Evolutionary conservation across 2,888 invertebrate species (phyloP), one percentile per base, ranked within the genome.

Genomic region (Lithophane socia): DNA sequence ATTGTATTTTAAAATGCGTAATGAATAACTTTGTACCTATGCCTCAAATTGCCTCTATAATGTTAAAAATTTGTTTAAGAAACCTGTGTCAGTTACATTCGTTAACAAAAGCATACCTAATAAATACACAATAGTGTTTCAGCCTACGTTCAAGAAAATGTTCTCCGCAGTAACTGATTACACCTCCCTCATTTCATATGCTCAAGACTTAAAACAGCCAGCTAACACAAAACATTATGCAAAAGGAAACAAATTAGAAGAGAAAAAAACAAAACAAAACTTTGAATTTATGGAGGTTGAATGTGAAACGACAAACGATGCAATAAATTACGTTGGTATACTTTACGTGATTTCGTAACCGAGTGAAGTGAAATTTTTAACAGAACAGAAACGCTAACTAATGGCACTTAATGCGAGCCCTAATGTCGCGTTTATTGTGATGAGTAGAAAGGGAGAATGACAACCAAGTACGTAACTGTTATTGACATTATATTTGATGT

Each of bases 401-500:
- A 87, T 87, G 84, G 79, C 78, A 84, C 83, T 88, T 87, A 86
- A 83, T 86, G 75, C 80, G 83, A 79, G 73, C 86, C 86, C 87
- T 87, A 90, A 90, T 88, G 86, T 87, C 84, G 80, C 86, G 75
- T 86, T 89, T 87, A 90, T 87, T 87, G 87, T 88, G 87, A 90
- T 88, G 87, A 89, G 86, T 88, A 89, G 88, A 86, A 83, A 90
- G 89, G 86, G 87, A 91, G 87, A 89, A 88, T 81, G 82, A 85
- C 79, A 87, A 85, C 84, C 81, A 86, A 86, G 87, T 87, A 82
- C 84, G 76, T 84, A 88, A 89, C 88, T 88, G 88, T 89, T 91
- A 89, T 92, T 88, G 90, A 89, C 89, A 88, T 91, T 89, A 91
- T 90, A 90, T 91, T 89, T 90, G 89, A 91, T 91, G 90, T 91